phyloP scores from a whole-genome alignment of 2,888 invertebrate genomes.

The Oxyteleia sp. region DNA sequence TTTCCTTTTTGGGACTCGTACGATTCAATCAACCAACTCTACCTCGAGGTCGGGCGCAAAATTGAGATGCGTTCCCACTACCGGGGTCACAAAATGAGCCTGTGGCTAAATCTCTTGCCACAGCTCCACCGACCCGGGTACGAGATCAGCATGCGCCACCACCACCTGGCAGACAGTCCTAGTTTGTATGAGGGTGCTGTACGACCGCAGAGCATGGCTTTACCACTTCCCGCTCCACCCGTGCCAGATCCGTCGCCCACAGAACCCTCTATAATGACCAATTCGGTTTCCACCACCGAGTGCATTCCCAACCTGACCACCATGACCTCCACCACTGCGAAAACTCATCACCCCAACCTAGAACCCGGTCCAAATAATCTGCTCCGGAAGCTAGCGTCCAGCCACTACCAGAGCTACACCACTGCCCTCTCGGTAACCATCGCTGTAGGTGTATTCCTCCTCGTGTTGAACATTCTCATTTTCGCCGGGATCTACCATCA shows the following conservation, averaged over 20 bases:
- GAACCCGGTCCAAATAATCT: conserved; percentile 91
- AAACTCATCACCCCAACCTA: conserved; percentile 82
- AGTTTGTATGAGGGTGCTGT: conserved; percentile 90
- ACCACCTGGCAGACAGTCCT: conserved; percentile 92
- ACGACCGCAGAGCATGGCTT: conserved; percentile 91
- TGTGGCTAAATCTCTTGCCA: conserved; percentile 97
- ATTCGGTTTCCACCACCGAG: conserved; percentile 90
- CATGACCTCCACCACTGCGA: conserved; percentile 76
- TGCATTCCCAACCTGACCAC: conserved; percentile 91
- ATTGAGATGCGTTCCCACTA: conserved; percentile 96
- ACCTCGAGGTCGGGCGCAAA: conserved; percentile 89
- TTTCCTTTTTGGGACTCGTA: conserved; percentile 96
- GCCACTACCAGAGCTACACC: conserved; percentile 95
- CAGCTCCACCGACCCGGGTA: conserved; percentile 96
- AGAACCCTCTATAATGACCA: conserved; percentile 85
- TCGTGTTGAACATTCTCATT: conserved; percentile 94
- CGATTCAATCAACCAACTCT: conserved; percentile 96
- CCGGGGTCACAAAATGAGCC: conserved; percentile 96
- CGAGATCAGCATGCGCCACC: conserved; percentile 95
- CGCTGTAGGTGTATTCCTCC: conserved; percentile 94
- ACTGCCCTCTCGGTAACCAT: conserved; percentile 96
- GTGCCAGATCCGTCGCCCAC: conserved; percentile 88
- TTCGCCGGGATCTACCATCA: conserved; percentile 96
- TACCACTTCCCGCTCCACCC: conserved; percentile 89
- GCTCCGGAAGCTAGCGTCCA: conserved; percentile 92